phyloP scores from a whole-genome alignment of 1,140 invertebrate species.

The Rhyacophila brunnea region DNA sequence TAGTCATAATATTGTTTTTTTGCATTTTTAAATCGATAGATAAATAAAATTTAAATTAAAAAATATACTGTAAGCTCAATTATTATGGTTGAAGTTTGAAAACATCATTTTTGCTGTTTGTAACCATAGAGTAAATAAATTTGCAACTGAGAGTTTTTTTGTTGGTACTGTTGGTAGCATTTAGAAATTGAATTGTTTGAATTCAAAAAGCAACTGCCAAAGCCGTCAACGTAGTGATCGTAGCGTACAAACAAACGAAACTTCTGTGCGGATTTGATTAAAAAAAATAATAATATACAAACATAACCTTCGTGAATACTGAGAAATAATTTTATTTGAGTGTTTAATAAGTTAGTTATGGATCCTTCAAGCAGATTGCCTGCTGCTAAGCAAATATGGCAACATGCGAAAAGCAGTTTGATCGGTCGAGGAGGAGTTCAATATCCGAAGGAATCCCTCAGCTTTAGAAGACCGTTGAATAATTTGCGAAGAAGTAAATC shows the following conservation, averaged over 20 bases:
- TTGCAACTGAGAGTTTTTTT: no score
- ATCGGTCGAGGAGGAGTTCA: constrained; percentile 4
- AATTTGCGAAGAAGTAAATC: constrained; percentile 27
- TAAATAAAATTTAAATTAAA: no score
- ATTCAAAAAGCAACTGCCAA: neutral
- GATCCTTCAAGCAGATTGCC: constrained; percentile 16
- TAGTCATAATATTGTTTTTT: no score
- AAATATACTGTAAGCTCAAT: no score
- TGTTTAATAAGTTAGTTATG: neutral
- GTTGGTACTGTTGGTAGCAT: neutral
- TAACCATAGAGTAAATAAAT: no score
- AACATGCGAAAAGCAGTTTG: constrained; percentile 18
- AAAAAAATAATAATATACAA: no score
- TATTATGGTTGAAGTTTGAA: no score
- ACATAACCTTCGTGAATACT: no score
- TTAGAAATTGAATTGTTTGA: neutral
- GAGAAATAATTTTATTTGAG: neutral
- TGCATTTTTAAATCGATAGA: no score
- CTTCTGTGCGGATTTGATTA: no score
- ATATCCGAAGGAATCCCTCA: constrained; percentile 7
- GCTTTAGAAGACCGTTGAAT: constrained; percentile 3
- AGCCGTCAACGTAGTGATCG: neutral
- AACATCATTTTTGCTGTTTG: no score
- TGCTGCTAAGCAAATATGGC: constrained; percentile 14
- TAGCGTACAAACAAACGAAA: no score